Evolutionary conservation across 1,140 invertebrate genomes (phyloP).

Genomic region (Cydia splendana): DNA sequence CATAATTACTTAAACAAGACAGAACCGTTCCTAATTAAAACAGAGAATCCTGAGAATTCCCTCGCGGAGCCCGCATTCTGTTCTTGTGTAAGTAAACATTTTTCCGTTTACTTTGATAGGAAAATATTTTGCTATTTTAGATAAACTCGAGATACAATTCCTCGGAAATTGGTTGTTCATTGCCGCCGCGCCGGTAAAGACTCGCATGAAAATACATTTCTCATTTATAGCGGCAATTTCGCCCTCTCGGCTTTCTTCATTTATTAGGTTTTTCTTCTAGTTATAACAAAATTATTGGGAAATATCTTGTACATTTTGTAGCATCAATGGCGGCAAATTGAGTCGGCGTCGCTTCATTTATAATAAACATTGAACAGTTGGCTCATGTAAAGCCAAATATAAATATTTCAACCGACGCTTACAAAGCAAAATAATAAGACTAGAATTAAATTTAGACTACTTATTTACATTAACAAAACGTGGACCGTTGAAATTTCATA

Average conservation of each 20-base stretch:
- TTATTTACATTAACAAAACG: not conserved
- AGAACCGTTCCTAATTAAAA: not conserved
- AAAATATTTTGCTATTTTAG: constrained; percentile 3
- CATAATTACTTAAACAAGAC: constrained; percentile 1
- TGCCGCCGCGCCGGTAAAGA: not conserved
- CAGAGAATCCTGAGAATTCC: not conserved
- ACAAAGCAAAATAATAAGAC: not conserved
- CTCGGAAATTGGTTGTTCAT: constrained; percentile 16
- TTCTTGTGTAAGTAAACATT: not conserved
- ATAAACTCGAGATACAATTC: constrained; percentile 12
- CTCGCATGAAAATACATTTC: constrained; percentile 21
- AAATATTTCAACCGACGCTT: no score
- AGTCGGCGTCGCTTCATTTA: not conserved
- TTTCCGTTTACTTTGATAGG: not conserved
- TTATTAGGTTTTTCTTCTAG: constrained; percentile 25
- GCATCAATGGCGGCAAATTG: not conserved
- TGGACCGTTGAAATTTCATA: not conserved
- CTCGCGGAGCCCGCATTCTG: not conserved
- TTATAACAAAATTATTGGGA: constrained; percentile 17
- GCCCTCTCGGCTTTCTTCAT: constrained; percentile 17
- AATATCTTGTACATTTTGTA: constrained; percentile 15
- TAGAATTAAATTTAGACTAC: not conserved
- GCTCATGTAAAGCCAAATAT: no score
- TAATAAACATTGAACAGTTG: not conserved
- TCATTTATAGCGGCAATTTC: constrained; percentile 19